Base-by-base conservation (phyloP, 2,113 vertebrate species). In the Vanacampus margaritifer region DNA sequence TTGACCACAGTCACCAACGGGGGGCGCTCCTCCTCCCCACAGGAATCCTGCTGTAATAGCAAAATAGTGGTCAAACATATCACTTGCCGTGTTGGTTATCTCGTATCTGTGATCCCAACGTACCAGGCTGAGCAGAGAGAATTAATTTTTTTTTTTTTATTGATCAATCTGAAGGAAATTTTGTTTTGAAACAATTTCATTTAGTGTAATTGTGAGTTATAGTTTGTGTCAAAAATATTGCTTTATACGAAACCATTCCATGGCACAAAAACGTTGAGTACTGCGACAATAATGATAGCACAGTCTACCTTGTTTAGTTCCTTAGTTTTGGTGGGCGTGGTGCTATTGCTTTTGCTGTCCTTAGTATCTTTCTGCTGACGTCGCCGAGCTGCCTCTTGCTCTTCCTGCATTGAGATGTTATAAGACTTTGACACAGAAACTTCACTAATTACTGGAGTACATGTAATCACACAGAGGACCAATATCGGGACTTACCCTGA, bases 311-410 rank as follows among this genome's bases (percentile, higher is more conserved):
- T 96, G 79, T 13, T 72, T 50, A 78, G 91, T 76, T 98, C 96
- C 21, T 94, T 94, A 63, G 88, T 86, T 91, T 99, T 99, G 0
- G 97, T 98, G 3, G 97, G 97, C 0, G 97, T 98, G 67, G 95
- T 94, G 14, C 92, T 95, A 87, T 92, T 97, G 82, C 97, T 98
- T 89, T 99, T 99, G 71, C 75, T 95, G 65, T 94, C 93, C 79
- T 93, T 93, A 10, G 67, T 90, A 63, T 98, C 97, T 70, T 95
- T 93, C 82, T 99, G 96, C 50, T 94, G 94, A 74, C 95, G 94
- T 59, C 97, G 92, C 74, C 97, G 90, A 84, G 95, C 94, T 86
- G 93, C 95, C 91, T 99, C 97, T 87, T 98, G 97, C 86, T 99
- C 97, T 91, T 99, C 97, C 97, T 99, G 70, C 66, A 36, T 64